These are phyloP conservation scores for Drosophila pseudotakahashii DNA, from an alignment of 2,888 invertebrate species.

Conservation along the genomic window DNA sequence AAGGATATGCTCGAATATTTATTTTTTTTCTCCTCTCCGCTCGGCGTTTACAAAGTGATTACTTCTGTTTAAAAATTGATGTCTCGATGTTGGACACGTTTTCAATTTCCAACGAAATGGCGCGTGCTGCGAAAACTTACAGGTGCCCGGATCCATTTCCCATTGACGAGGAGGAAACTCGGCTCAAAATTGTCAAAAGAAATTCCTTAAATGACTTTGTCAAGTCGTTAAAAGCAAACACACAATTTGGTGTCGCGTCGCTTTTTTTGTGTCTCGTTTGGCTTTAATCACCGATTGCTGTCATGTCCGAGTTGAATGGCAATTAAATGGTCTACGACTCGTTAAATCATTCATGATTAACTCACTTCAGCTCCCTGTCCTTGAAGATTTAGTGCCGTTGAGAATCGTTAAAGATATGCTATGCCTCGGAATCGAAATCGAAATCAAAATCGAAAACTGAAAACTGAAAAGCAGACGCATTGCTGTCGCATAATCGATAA, in stretches of 20 bases:
- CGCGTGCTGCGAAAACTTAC: constrained; percentile 24
- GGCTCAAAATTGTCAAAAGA: constrained; percentile 62
- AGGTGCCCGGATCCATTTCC: constrained; percentile 46
- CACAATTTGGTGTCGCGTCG: constrained; percentile 36
- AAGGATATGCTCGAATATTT: constrained; percentile 35
- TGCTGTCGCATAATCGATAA: constrained; percentile 69
- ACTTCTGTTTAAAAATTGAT: constrained; percentile 82
- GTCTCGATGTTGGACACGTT: constrained; percentile 80
- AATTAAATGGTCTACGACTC: constrained; percentile 68
- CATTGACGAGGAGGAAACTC: constrained; percentile 38
- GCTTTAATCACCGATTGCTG: constrained; percentile 52
- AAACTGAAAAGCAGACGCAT: constrained; percentile 20
- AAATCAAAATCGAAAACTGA: not conserved
- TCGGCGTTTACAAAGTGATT: constrained; percentile 81
- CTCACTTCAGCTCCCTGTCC: constrained; percentile 62
- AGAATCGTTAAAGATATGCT: constrained; percentile 53
- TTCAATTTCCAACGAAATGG: constrained; percentile 73
- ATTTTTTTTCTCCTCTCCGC: constrained; percentile 31
- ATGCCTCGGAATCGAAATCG: constrained; percentile 24
- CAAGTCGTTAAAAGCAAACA: constrained; percentile 59
- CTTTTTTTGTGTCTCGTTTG: constrained; percentile 30
- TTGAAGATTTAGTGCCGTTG: constrained; percentile 77
- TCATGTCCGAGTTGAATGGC: constrained; percentile 56
- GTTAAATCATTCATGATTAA: constrained; percentile 73
- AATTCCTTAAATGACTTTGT: constrained; percentile 58